Base-by-base conservation (phyloP, 1,140 invertebrate genomes). In the Bicyclus anynana region DNA sequence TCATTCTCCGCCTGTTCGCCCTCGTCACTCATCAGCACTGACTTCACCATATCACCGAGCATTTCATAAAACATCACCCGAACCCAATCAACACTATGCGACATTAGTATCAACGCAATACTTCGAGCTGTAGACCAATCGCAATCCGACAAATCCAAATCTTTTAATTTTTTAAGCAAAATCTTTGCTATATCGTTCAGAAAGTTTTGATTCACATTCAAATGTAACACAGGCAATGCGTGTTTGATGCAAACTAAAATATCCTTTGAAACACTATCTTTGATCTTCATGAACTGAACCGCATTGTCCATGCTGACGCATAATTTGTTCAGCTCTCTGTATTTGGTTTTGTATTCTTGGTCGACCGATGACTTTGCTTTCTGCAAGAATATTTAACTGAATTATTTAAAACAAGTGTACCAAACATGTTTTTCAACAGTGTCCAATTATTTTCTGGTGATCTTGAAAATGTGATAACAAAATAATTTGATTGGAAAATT, bases 291-390 rank as follows among this genome's bases (percentile, higher is more conserved):
- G 85, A 83, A 76, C 49, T 84, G 68, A 1, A 90, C 76, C 3
- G 89, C 85, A 20, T 83, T 59, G 26, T 85, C 80, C 85, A 92
- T 90, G 44, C 89, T 87, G 7, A 73, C 46, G 61, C 79, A 89
- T 50, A 92, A 56, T 59, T 80, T 76, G 26, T 78, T 80, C 12
- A 90, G 68, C 57, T 90, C 80, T 55, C 77, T 69, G 61, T 90
- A 90, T 75, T 77, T 87, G 40, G 59, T 85, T 74, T 81, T 85
- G 35, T 76, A 77, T 60, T 87, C 84, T 60, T 84, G 74, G 48
- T 83, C 77, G 2, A 76, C 52, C 10, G 70, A 62, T 49, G 69
- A 74, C 59, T 72, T 81, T 5, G 72, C 62, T 26, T 57, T 70
- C 80, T 87, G 67, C 27, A 74, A 79, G 23, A 5, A 3, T 50